Evolutionary conservation across 2,113 vertebrate genomes (phyloP).

Genomic region (Microtus ochrogaster): DNA sequence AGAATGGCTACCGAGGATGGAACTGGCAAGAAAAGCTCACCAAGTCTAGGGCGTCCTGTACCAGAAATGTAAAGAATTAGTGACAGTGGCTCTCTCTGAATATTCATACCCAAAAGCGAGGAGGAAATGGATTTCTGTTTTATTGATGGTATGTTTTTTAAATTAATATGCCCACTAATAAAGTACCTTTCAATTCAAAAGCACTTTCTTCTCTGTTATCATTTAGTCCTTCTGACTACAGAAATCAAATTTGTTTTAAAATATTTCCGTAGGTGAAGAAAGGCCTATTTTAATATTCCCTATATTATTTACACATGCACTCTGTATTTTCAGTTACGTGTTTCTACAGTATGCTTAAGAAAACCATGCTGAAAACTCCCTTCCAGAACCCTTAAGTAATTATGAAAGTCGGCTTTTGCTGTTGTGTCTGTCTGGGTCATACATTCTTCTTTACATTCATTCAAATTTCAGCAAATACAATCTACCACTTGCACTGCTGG

Average conservation of each 20-base stretch:
- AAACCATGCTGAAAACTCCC: background rate
- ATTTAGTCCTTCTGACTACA: background rate
- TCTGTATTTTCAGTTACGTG: background rate
- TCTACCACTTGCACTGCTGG: background rate
- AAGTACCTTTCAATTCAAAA: background rate
- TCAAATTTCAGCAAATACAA: background rate
- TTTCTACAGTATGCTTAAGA: background rate
- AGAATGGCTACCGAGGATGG: background rate
- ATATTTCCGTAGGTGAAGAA: background rate
- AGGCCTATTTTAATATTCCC: background rate
- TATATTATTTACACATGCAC: background rate
- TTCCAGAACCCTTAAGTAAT: slow-evolving; percentile 17
- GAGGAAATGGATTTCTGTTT: background rate
- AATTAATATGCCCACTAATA: background rate
- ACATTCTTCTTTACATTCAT: background rate
- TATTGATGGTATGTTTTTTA: background rate
- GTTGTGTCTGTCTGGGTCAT: background rate
- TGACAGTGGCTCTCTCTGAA: slow-evolving; percentile 31
- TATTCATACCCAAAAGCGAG: slow-evolving; percentile 62
- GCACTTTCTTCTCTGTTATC: background rate
- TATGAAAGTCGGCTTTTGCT: background rate
- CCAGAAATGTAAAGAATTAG: slow-evolving; percentile 67
- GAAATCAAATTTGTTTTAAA: background rate
- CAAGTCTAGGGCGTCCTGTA: slow-evolving; percentile 67
- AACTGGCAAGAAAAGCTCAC: slow-evolving; percentile 3